phyloP scores from a whole-genome alignment of 2,888 invertebrate species.

The Tuberolachnus salignus region DNA sequence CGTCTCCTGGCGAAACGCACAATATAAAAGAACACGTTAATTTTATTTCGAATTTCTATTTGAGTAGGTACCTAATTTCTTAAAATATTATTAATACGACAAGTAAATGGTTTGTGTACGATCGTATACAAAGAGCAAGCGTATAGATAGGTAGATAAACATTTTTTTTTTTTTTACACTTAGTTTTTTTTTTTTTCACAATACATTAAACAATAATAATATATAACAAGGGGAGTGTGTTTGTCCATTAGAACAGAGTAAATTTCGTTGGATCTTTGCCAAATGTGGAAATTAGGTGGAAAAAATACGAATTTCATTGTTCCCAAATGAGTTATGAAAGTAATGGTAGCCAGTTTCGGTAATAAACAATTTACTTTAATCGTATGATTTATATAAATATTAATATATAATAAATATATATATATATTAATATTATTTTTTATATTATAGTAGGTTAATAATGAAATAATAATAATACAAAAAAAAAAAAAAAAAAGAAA shows the following conservation, averaged over 20 bases:
- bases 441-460: no score
- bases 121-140: neutral
- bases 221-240: conserved; percentile 19
- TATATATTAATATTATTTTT: no score
- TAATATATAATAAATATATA: neutral
- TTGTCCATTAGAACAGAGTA: conserved; percentile 38
- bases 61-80: conserved; percentile 17
- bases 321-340: conserved; percentile 48
- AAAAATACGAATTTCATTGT: conserved; percentile 52
- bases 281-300: conserved; percentile 48
- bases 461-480: no score
- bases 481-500: conserved; percentile 4
- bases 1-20: no score
- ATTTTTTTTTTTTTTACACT: conserved; percentile 42
- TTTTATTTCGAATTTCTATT: conserved; percentile 14
- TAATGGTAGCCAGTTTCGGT: conserved; percentile 34
- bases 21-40: neutral
- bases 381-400: conserved; percentile 37
- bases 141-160: neutral
- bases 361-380: conserved; percentile 41
- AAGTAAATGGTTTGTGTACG: conserved; percentile 17
- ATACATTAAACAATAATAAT: conserved; percentile 45
- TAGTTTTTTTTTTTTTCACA: conserved; percentile 39
- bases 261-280: conserved; percentile 41
- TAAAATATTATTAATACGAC: neutral